Conservation (phyloP, 23 tunicate genomes). For the Trididemnum miniatum region DNA sequence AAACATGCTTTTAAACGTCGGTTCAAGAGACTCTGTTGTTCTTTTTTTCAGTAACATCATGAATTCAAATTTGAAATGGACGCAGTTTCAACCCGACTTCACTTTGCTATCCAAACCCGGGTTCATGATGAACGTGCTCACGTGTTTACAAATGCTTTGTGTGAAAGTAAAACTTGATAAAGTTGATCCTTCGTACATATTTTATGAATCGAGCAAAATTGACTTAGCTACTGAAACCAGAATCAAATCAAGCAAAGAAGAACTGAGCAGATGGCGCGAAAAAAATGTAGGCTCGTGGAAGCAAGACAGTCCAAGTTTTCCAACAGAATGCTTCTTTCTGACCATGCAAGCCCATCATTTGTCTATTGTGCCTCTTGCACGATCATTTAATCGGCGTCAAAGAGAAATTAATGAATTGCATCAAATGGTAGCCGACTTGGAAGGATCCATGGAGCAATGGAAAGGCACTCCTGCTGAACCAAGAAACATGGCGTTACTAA, state of each 20-base stretch:
- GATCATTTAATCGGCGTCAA: constrained; percentile 35
- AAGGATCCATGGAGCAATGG: constrained; percentile 49
- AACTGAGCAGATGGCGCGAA: constrained; percentile 19
- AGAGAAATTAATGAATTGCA: constrained; percentile 55
- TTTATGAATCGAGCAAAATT: constrained; percentile 28
- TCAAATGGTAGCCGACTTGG: constrained; percentile 42
- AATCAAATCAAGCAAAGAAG: constrained; percentile 54
- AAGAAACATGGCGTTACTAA: constrained; percentile 54
- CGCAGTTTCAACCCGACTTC: constrained; percentile 51
- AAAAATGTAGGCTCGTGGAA: constrained; percentile 17
- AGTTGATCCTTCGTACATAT: constrained; percentile 62
- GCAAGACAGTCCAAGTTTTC: constrained; percentile 46
- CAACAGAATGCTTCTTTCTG: constrained; percentile 78
- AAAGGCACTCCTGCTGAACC: constrained; percentile 66
- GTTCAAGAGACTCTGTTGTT: constrained; percentile 41
- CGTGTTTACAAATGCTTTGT: constrained; percentile 57
- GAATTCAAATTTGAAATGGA: constrained; percentile 58
- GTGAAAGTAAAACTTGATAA: constrained; percentile 64
- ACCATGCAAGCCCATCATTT: constrained; percentile 89
- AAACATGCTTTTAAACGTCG: constrained; percentile 53
- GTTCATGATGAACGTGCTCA: constrained; percentile 74
- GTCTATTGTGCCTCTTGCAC: constrained; percentile 53
- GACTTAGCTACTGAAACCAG: constrained; percentile 48
- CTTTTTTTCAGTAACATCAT: constrained; percentile 35
- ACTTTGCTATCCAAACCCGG: constrained; percentile 49